Percentiles rank a stretch among this genome's conserved stretches.
Evolutionary conservation across 2,888 invertebrate genomes (phyloP).

Genomic region (Tuta absoluta): DNA sequence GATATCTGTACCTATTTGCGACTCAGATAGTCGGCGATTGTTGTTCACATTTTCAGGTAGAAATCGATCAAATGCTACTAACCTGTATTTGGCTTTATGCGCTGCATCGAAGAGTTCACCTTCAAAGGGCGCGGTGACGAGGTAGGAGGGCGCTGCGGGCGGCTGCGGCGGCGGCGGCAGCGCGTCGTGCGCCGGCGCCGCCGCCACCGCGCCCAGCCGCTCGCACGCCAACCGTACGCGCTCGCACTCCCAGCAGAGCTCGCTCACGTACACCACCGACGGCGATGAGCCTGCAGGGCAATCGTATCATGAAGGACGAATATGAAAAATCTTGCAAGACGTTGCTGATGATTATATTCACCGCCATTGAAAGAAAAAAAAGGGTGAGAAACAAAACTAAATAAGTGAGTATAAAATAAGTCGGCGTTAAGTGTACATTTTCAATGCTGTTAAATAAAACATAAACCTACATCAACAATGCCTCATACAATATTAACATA

Average conservation of each 20-base stretch:
- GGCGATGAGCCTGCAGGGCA: slow-evolving; percentile 64
- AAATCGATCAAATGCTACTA: slow-evolving; percentile 27
- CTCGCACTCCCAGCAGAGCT: slow-evolving; percentile 74
- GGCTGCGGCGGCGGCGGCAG: slow-evolving; percentile 64
- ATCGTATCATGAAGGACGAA: neutral
- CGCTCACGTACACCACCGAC: slow-evolving; percentile 72
- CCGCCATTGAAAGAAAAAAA: too few species aligned
- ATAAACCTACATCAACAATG: neutral
- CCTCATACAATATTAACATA: too few species aligned
- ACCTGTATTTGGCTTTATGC: slow-evolving; percentile 80
- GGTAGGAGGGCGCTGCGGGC: slow-evolving; percentile 65
- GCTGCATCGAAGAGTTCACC: slow-evolving; percentile 86
- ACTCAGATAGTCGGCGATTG: too few species aligned
- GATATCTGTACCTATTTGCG: too few species aligned
- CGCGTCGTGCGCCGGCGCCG: slow-evolving; percentile 65
- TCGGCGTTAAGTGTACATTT: too few species aligned
- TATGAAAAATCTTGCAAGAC: neutral
- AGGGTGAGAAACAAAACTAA: too few species aligned
- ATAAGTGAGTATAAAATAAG: too few species aligned
- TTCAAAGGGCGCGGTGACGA: slow-evolving; percentile 88
- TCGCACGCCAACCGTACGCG: slow-evolving; percentile 75
- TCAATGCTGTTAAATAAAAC: too few species aligned
- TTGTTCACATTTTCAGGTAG: neutral
- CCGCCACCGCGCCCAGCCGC: slow-evolving; percentile 71
- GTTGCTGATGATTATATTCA: neutral